Base-by-base conservation (phyloP, 1,140 invertebrate species). In the Eriocheir sinensis region DNA sequence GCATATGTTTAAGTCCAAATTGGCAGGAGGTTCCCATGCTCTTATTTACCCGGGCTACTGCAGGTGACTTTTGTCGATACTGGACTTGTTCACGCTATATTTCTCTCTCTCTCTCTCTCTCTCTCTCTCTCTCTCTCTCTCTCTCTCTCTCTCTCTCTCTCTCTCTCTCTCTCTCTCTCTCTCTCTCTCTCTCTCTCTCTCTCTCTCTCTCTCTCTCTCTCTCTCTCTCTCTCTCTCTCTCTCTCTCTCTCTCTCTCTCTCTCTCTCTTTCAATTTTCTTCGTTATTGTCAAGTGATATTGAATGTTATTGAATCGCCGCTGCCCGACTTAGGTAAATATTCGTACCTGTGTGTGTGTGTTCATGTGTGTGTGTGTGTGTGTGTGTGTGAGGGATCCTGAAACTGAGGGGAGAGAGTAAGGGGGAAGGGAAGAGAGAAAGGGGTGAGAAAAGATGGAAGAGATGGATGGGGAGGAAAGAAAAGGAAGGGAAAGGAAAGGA, bases 181-280 rank as follows among this genome's bases (percentile, higher is more conserved):
- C 12, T 83, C 30, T 4, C 30, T 83, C 30, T 9, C 3, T n/a
- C 34, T n/a, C 30, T 0, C 0, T 83, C 80, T 83, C 80, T 83
- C 80, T 83, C 80, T 30, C 80, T 83, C 80, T 83, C 80, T 83
- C 80, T 83, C 80, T 83, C 80, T 83, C 80, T 83, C 80, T 83
- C 80, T 83, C 80, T 83, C 80, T 83, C 80, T 83, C 30, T 83
- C 80, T 83, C 80, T 83, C 30, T 86, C 83, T 86, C 83, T 86
- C 83, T 86, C 83, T 86, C 83, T 86, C 83, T 86, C 83, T 86
- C 83, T 86, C 83, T 86, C 83, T 86, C 83, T 86, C 83, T 86
- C 83, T 86, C 83, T 86, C 83, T 86, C 83, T 86, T 34, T 86
- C 83, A 36, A 30, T 86, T 34, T 86, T 40, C 40, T 40, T 86